A percentile compares a stretch with the other conserved stretches of the same genome.
Evolutionary conservation across 2,888 invertebrate species (phyloP).

Genomic region (Epinotia nisella): DNA sequence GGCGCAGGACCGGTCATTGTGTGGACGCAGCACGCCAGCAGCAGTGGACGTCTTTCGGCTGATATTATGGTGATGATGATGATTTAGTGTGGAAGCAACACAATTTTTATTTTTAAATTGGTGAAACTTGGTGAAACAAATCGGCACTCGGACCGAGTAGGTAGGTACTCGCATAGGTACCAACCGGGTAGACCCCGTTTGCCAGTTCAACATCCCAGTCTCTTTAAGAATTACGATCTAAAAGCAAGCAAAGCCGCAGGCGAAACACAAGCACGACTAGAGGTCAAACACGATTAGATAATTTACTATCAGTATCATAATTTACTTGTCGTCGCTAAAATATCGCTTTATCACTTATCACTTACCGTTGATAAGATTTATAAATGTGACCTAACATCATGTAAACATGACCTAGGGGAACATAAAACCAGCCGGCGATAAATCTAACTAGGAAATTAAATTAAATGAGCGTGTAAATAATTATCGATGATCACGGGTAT

Average conservation of each 20-base stretch:
- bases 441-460: neutral
- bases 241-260: conserved; percentile 12
- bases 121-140: too few relatives aligned
- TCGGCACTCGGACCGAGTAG: too few relatives aligned
- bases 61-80: too few relatives aligned
- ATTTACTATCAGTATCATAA: conserved; percentile 13
- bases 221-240: neutral
- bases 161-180: too few relatives aligned
- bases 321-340: conserved; percentile 17
- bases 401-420: conserved; percentile 26
- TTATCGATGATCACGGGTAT: conserved; percentile 9
- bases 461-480: conserved; percentile 4
- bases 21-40: too few relatives aligned
- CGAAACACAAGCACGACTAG: neutral
- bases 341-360: neutral
- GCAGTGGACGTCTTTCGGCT: too few relatives aligned
- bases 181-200: too few relatives aligned
- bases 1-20: too few relatives aligned
- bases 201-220: neutral
- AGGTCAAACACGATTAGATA: conserved; percentile 20
- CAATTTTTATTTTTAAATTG: too few relatives aligned
- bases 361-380: conserved; percentile 16
- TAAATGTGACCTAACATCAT: conserved; percentile 25
- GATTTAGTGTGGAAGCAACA: too few relatives aligned
- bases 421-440: conserved; percentile 12